These are phyloP conservation scores for Pavo muticus DNA, from an alignment of 2,113 vertebrate species.

Conservation along the genomic window DNA sequence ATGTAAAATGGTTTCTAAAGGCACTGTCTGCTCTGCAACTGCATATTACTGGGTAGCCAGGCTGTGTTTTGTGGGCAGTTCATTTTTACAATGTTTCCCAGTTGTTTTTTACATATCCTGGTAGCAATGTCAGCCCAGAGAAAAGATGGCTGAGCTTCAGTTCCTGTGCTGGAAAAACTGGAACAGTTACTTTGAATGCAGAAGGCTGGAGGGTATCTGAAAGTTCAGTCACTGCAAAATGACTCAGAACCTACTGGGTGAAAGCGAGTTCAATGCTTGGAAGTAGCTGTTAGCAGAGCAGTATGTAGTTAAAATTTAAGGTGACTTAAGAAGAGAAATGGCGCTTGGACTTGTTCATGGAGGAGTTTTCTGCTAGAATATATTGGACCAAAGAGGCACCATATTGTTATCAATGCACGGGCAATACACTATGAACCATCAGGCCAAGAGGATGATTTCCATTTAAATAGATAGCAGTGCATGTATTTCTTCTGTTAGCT, in stretches of 20 bases:
- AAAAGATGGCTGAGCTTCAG: neutral
- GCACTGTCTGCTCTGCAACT: neutral
- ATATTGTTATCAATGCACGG: rapidly evolving
- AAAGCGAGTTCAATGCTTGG: no score
- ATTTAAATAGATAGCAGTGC: neutral
- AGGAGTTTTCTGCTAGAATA: neutral
- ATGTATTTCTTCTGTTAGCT: neutral
- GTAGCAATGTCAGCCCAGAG: neutral
- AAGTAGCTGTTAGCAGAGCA: neutral
- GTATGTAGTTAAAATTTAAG: neutral
- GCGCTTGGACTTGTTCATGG: neutral
- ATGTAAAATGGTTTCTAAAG: neutral
- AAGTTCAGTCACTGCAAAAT: neutral
- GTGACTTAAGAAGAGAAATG: neutral
- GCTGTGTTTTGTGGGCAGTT: neutral
- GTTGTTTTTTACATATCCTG: neutral
- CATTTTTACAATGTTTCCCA: neutral
- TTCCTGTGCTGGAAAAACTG: neutral
- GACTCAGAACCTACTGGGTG: neutral
- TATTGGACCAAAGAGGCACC: neutral
- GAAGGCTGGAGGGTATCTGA: neutral
- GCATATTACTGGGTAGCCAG: neutral
- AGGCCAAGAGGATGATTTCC: neutral
- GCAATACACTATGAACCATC: neutral
- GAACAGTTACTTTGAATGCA: neutral